Percentiles rank a stretch among this genome's conserved stretches.
These are phyloP conservation scores for Brachionus asplanchnoidis DNA, from an alignment of 1,140 invertebrate species.

Conservation along the genomic window DNA sequence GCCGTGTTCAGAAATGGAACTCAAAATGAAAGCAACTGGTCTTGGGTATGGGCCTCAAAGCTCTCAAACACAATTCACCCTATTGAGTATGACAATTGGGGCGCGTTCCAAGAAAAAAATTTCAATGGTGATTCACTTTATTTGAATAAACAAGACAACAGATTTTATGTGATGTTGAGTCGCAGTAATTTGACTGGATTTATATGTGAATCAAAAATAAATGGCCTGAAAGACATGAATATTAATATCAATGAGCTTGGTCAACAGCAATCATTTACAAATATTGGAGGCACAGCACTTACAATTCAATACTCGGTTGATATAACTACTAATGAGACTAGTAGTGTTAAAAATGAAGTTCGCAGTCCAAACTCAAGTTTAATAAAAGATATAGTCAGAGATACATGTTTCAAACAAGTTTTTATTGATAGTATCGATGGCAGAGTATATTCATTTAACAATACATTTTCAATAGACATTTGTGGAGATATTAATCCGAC, in stretches of 20 bases:
- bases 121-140: neutral
- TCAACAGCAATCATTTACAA: neutral
- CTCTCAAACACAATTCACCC: neutral
- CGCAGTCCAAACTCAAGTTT: neutral
- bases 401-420: neutral
- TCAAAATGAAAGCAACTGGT: neutral
- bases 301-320: neutral
- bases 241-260: neutral
- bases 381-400: neutral
- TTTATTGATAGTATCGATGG: neutral
- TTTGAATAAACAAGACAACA: neutral
- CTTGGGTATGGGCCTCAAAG: neutral
- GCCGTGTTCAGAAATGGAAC: neutral
- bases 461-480: neutral
- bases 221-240: neutral
- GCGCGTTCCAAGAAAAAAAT: neutral
- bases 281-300: neutral
- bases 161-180: slow-evolving; percentile 3
- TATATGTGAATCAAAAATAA: neutral
- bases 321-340: neutral
- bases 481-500: neutral
- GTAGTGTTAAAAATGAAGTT: slow-evolving; percentile 11
- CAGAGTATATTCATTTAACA: neutral
- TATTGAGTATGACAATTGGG: neutral
- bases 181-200: slow-evolving; percentile 8